Base-by-base conservation (phyloP, 2,113 vertebrate species). In the Callipepla squamata region DNA sequence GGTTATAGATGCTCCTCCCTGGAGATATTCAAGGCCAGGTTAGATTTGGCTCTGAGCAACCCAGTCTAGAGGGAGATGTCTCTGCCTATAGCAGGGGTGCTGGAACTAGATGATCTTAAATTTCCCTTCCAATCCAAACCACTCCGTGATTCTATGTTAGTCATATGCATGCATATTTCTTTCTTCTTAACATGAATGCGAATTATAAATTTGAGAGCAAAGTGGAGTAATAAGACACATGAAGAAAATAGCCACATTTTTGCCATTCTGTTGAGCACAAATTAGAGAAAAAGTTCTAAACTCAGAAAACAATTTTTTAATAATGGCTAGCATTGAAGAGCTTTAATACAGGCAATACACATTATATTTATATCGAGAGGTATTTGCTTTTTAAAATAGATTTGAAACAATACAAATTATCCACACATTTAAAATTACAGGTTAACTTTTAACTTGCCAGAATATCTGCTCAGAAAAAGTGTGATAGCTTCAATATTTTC, bases 321-420 rank as follows among this genome's bases (percentile, higher is more conserved):
- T 47, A 80, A 90, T 34, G 40, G 11, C 50, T 90, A 73, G 73
- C 51, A 61, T 11, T 72, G 53, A 66, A 40, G 47, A 83, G 11
- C 85, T 87, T 76, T 53, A 85, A 87, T 38, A 82, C 25, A 81
- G 59, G 34, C n/a, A 78, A 69, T 7, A 42, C 1, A 32, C 16
- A 8, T 40, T 83, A 70, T 50, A 10, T 90, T 62, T 32, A 28
- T 34, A 14, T 2, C 50, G 28, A 85, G 25, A 62, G 10, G 6
- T 69, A 48, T 67, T 69, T 76, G 25, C 28, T 83, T 85, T 94
- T 92, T 80, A 80, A 93, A 85, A 55, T 65, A 87, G 10, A 11
- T 68, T 77, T 88, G 57, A 82, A 92, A 69, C 30, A 79, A 69
- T 82, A 17, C n/a, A 78, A 88, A 11, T 80, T 74, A 85, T 65